phyloP scores from a whole-genome alignment of 2,888 invertebrate genomes.

The Lasioglossum lativentre region DNA sequence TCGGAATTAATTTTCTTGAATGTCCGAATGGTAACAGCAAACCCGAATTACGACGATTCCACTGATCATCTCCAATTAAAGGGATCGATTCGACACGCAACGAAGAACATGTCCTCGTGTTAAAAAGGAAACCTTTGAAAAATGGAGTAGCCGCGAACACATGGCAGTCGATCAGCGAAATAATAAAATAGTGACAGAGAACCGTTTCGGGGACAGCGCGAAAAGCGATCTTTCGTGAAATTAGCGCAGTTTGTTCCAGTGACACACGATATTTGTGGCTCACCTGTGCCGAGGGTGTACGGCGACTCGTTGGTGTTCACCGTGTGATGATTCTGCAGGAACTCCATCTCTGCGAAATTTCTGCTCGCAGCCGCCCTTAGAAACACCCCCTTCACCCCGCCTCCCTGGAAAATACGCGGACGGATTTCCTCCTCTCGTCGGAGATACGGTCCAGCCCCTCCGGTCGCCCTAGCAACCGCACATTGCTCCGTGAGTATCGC shows the following conservation, averaged over 20 bases:
- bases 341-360: conserved; percentile 84
- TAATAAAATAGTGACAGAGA: not conserved
- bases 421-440: conserved; percentile 69
- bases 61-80: not conserved
- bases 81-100: not conserved
- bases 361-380: conserved; percentile 80
- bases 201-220: not conserved
- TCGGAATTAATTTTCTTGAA: no score
- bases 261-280: conserved; percentile 40
- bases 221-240: not conserved
- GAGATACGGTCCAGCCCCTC: conserved; percentile 83
- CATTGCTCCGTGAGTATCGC: conserved; percentile 68
- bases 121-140: not conserved
- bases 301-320: conserved; percentile 83
- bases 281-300: conserved; percentile 83
- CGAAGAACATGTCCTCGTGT: not conserved
- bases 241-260: not conserved
- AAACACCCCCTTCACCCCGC: conserved; percentile 80
- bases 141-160: not conserved
- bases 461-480: conserved; percentile 82
- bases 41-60: no score
- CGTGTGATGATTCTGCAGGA: conserved; percentile 84
- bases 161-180: not conserved
- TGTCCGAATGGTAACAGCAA: no score
- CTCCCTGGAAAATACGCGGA: conserved; percentile 69